Conservation (phyloP, 2,113 vertebrate genomes). For the Paramisgurnus dabryanus region DNA sequence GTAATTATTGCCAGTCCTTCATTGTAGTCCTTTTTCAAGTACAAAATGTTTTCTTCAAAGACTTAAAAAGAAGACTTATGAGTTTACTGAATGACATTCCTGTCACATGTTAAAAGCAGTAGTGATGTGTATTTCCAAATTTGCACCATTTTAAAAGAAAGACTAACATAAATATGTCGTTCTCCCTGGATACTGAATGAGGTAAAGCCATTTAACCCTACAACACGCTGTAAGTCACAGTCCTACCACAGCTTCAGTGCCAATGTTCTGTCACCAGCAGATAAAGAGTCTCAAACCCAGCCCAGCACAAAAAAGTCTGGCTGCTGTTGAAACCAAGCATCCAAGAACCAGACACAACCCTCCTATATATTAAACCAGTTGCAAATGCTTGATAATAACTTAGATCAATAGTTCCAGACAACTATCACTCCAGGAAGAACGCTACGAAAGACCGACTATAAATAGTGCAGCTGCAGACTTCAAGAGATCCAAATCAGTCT, state of each 20-base stretch:
- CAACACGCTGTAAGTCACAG: constrained; percentile 17
- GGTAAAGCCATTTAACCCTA: constrained; percentile 28
- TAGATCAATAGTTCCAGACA: neutral
- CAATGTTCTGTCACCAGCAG: constrained; percentile 58
- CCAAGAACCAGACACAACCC: constrained; percentile 16
- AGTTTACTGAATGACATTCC: neutral
- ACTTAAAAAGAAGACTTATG: constrained; percentile 1
- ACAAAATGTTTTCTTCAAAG: neutral
- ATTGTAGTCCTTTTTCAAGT: neutral
- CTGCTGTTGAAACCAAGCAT: constrained; percentile 8
- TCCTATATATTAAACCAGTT: constrained; percentile 20
- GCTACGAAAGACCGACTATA: neutral
- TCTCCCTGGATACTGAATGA: neutral
- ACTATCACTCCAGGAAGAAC: neutral
- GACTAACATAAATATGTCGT: too few relatives aligned
- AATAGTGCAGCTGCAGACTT: neutral
- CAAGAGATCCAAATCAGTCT: neutral
- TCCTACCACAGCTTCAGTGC: constrained; percentile 41
- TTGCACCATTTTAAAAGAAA: neutral
- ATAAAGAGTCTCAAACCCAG: constrained; percentile 59
- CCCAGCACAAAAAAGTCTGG: constrained; percentile 19
- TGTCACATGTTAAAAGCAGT: neutral
- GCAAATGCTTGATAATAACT: constrained; percentile 17
- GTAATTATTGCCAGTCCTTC: too few relatives aligned
- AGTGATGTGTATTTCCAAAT: neutral